These are phyloP conservation scores for Bombyx mori DNA, from an alignment of 1,140 invertebrate genomes.

Conservation along the genomic window ASM3026992v2 NC_085110.1:11089001-11089500, in stretches of 20 bases:
- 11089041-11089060: too few species aligned
- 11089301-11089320: slow-evolving; percentile 85
- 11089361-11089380: slow-evolving; percentile 79
- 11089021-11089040: too few species aligned
- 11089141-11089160: slow-evolving; percentile 90
- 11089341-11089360: slow-evolving; percentile 91
- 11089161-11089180: slow-evolving; percentile 87
- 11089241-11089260: slow-evolving; percentile 79
- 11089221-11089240: slow-evolving; percentile 94
- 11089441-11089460: slow-evolving; percentile 82
- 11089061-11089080: too few species aligned
- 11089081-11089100: not conserved
- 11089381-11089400: slow-evolving; percentile 87
- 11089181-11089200: slow-evolving; percentile 91
- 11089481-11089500: not conserved
- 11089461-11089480: slow-evolving; percentile 1
- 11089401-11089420: slow-evolving; percentile 91
- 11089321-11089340: slow-evolving; percentile 88
- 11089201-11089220: slow-evolving; percentile 92
- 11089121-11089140: slow-evolving; percentile 81
- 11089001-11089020: too few species aligned
- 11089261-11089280: slow-evolving; percentile 86
- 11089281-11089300: slow-evolving; percentile 85
- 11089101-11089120: slow-evolving; percentile 11
- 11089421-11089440: slow-evolving; percentile 97